These are phyloP conservation scores for Ancistrus triradiatus DNA, from an alignment of 2,113 vertebrate species.

Conservation along the genomic window DNA sequence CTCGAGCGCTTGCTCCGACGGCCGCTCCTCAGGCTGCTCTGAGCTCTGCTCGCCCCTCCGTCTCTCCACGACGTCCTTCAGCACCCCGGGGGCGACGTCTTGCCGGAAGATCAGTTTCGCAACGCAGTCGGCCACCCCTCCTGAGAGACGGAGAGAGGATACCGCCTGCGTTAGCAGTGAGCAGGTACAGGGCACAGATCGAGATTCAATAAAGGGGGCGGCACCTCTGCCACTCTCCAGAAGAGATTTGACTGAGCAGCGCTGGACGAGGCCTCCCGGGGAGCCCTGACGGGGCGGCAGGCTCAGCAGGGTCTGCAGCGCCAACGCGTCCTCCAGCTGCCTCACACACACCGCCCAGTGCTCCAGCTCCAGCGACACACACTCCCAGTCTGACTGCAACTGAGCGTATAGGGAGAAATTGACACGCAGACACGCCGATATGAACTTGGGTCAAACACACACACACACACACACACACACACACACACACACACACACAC, in stretches of 20 bases:
- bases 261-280: conserved; percentile 65
- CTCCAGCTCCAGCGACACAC: conserved; percentile 89
- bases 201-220: not conserved
- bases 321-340: conserved; percentile 88
- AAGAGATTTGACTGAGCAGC: conserved; percentile 82
- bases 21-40: conserved; percentile 18
- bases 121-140: conserved; percentile 87
- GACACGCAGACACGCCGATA: conserved; percentile 8
- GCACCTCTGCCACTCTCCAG: conserved; percentile 89
- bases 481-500: conserved; percentile 9
- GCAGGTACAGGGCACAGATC: not conserved
- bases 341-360: conserved; percentile 90
- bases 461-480: not conserved
- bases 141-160: conserved; percentile 54
- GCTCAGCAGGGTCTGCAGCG: conserved; percentile 85
- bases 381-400: conserved; percentile 83
- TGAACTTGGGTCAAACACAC: not conserved
- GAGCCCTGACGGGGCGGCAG: conserved; percentile 58
- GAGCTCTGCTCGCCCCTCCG: conserved; percentile 42
- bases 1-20: not conserved
- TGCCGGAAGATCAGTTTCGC: conserved; percentile 95
- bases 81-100: conserved; percentile 68
- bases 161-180: not conserved
- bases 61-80: conserved; percentile 69
- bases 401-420: conserved; percentile 36